Base-by-base conservation (phyloP, 2,113 vertebrate species). In the Neodontobutis hainanensis region DNA sequence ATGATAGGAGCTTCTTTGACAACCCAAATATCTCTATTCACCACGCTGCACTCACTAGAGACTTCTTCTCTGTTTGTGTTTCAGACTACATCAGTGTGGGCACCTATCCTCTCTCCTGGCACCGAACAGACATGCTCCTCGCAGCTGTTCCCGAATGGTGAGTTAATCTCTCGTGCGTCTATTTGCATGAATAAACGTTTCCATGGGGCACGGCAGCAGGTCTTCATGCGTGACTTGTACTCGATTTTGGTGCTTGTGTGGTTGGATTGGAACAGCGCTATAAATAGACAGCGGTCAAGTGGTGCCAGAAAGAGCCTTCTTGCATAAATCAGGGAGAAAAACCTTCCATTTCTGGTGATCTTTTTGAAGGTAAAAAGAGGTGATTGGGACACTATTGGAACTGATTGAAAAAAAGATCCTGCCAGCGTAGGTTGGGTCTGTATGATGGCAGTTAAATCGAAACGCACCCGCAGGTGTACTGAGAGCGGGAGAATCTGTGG, bases 11-110 rank as follows among this genome's bases (percentile, higher is more conserved):
- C 49, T 57, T 57, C 43, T 80, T n/a, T 16, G 82, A 81, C 65
- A 61, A 76, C 38, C 68, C 6, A 62, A 58, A 34, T 45, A 52
- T 32, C 73, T 50, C 27, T 73, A 52, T 55, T 46, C 65, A 57
- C 10, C 5, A 73, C 59, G 77, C 57, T 65, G 77, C 35, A 82
- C 40, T 49, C 49, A 75, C 52, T 35, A 82, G 40, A 49, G 48
- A 72, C 44, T 40, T 68, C 60, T 61, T 60, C 48, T 35, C 10
- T 59, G 47, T 80, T 61, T 84, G 40, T 79, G 34, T 87, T 90
- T 70, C 84, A 90, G 88, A 69, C 65, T 77, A 59, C 79, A 70
- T 73, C 72, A 57, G 70, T 62, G 69, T 57, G 53, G 59, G 51
- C 65, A 60, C 68, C 59, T 58, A 32, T 77, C 73, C 27, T 15